Base-by-base conservation (phyloP, 2,797 vertebrate genomes). In the Cheirogaleus major region DNA sequence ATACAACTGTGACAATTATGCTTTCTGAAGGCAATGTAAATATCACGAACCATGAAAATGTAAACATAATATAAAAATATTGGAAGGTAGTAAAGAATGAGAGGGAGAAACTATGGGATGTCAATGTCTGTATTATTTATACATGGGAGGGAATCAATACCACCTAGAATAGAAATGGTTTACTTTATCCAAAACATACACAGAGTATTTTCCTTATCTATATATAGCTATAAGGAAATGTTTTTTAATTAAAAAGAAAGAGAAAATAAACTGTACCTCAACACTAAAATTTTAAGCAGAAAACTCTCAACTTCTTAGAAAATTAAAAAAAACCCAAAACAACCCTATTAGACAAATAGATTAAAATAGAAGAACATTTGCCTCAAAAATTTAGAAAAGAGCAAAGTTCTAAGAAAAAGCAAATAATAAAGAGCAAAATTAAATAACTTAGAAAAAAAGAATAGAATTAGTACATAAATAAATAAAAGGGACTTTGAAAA, bases 341-440 rank as follows among this genome's bases (percentile, higher is more conserved):
- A 32, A 61, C 41, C 83, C 41, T 72, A 89, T 13, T 41, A 75
- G 41, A 87, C 5, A 88, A 20, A 78, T 67, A 50, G 59, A 75
- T 76, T 92, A 88, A 85, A 35, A 88, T 20, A 79, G 35, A 86
- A 67, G 43, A 72, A 30, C 15, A 87, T 69, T 10, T 76, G 69
- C 57, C 41, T 82, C 69, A 69, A 67, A 76, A 67, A 76, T 48
- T 86, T 69, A 88, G 69, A 69, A 85, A 79, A 81, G 12, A 18
- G 55, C 18, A 80, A 80, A 15, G 32, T 72, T 38, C 67, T 23
- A 75, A 76, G 35, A 65, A 20, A 92, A 50, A 38, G 61, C 59
- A 95, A 73, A 91, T 76, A 90, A 61, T 63, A 87, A 93, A 85
- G 55, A 86, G 67, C 35, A 80, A 80, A 80, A 73, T 45, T 72